Conservation (phyloP, 2,113 vertebrate genomes). For the Salminus brasiliensis region DNA sequence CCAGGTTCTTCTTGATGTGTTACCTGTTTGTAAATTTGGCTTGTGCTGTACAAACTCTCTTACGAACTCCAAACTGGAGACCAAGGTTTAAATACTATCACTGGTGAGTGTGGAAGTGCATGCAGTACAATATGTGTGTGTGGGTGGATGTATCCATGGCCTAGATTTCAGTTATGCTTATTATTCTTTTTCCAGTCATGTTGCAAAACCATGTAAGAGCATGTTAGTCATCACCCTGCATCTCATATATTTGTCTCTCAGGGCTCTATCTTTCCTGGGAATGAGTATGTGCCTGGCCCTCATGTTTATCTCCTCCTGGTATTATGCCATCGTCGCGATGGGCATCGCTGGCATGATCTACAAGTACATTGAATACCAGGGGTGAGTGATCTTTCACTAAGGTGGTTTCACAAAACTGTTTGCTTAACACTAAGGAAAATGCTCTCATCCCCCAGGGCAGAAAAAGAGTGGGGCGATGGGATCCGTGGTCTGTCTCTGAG, state of each 20-base stretch:
- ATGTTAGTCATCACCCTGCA: background rate
- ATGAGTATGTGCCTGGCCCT: conserved; percentile 97
- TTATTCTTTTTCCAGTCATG: no score
- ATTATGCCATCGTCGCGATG: conserved; percentile 97
- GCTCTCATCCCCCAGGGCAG: conserved; percentile 72
- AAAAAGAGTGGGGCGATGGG: conserved; percentile 98
- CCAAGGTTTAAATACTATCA: conserved; percentile 97
- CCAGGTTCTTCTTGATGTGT: conserved; percentile 99
- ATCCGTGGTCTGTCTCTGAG: conserved; percentile 97
- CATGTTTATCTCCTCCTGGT: conserved; percentile 99
- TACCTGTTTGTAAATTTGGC: conserved; percentile 98
- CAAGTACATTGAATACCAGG: conserved; percentile 98
- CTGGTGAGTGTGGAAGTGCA: conserved; percentile 79
- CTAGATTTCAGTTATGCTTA: background rate
- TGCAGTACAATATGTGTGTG: background rate
- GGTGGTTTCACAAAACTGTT: background rate
- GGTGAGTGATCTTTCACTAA: conserved; percentile 76
- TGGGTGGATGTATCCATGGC: background rate
- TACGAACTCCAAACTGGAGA: conserved; percentile 96
- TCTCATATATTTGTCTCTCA: conserved; percentile 54
- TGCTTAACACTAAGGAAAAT: background rate
- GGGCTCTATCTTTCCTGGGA: conserved; percentile 94
- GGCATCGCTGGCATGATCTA: conserved; percentile 99
- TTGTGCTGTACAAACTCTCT: conserved; percentile 94
- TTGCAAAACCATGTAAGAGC: no score